These are phyloP conservation scores for Epizoanthus rinbou DNA, from an alignment of 92 coral and sea anemone genomes.

Conservation along the genomic window DNA sequence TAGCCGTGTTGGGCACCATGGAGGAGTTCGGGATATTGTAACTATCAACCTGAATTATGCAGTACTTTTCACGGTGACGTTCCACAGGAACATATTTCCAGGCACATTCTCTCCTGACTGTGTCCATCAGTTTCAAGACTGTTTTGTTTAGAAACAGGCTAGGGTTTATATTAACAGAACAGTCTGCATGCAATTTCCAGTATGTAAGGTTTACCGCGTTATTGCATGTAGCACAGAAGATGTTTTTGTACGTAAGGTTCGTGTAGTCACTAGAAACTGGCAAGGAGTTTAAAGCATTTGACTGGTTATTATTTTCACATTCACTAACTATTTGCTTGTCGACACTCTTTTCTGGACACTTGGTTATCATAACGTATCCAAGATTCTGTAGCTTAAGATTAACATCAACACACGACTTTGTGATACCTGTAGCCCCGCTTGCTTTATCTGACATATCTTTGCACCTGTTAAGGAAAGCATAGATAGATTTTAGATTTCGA, in stretches of 20 bases:
- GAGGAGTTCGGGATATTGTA: no score
- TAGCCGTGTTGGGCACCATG: background rate
- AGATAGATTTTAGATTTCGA: background rate
- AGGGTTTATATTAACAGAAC: no score
- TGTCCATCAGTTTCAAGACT: no score
- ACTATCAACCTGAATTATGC: no score
- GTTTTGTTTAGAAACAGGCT: no score
- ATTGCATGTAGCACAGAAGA: background rate
- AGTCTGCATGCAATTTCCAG: no score
- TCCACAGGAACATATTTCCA: no score
- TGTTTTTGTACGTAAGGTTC: background rate
- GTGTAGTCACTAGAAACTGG: background rate
- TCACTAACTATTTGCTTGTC: background rate
- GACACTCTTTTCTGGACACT: background rate
- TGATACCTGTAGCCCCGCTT: background rate
- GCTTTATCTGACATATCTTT: background rate
- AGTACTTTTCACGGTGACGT: no score
- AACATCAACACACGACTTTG: background rate
- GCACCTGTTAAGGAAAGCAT: background rate
- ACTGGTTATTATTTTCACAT: background rate
- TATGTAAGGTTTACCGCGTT: no score
- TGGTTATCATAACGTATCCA: conserved; percentile 3
- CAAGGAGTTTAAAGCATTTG: background rate
- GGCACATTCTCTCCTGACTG: no score
- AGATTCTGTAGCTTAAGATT: background rate